Evolutionary conservation across 37 sponge, comb jelly and placozoan genomes (phyloP), one percentile per base, ranked within the genome.

Genomic region (Spongia lamella): DNA sequence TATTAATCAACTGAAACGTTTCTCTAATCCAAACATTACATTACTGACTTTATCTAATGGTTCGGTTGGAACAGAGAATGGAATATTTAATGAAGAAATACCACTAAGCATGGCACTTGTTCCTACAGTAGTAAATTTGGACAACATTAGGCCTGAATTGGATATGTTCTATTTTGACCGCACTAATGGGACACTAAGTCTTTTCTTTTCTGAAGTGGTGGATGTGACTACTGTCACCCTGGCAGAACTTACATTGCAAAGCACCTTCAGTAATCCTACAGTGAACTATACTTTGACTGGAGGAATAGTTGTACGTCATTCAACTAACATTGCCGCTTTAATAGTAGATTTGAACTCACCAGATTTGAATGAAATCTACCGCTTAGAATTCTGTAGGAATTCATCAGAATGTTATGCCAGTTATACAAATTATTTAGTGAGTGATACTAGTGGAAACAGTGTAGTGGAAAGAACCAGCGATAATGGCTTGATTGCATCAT

Each of bases 141-240:
- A 93, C 33, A 73, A 50, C 3, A 80, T 60, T 34, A 53, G 68
- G 19, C 93, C 93, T 16, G 51, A 77, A 24, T 66, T 93, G n/a
- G 11, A 66, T 27, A 80, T 72, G 75, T 85, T 89, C 63, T 53
- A 79, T 54, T 51, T 91, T 51, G 88, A 95, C 63, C 83, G 91
- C 29, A 62, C 83, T 32, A 78, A 58, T 58, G 96, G 86, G 9
- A 77, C 50, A 2, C 35, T 95, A 14, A 65, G 50, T 25, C 73
- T 95, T 24, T 83, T 78, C 74, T 88, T 88, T 51, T 64, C 65
- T 37, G 92, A 95, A 63, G 72, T 86, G 7, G 37, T 88, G 0
- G 84, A 95, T 27, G 47, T 70, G 0, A 50, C 65, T 5, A 65
- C 76, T 37, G 38, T 88, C 19, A 67, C 74, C 30, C 16, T 85